Conservation (phyloP, 23 tunicate species). For the Ciona savignyi region DNA sequence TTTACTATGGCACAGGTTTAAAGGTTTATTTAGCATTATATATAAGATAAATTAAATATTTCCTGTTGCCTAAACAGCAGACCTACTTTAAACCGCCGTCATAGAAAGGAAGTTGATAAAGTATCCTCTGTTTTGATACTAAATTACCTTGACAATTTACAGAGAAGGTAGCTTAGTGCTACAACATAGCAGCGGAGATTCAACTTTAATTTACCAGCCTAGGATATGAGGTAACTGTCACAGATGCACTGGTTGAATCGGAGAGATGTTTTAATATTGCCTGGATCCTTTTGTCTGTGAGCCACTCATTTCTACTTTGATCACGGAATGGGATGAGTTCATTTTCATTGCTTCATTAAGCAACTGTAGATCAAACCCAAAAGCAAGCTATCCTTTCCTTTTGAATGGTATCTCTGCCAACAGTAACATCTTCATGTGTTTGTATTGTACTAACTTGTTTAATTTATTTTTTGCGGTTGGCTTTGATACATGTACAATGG, state of each 20-base stretch:
- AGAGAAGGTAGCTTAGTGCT: not conserved
- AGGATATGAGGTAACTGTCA: not conserved
- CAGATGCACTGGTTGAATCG: not conserved
- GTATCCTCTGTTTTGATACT: not conserved
- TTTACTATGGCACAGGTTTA: no score
- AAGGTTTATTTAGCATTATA: no score
- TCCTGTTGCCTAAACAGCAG: no score
- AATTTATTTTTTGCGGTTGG: conserved; percentile 84
- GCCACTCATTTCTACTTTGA: not conserved
- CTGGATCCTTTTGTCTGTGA: not conserved
- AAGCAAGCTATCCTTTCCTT: not conserved
- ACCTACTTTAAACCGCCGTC: no score
- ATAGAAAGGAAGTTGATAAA: no score
- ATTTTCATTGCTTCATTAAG: not conserved
- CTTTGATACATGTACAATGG: conserved; percentile 50
- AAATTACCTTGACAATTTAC: not conserved
- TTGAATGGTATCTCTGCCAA: conserved; percentile 1
- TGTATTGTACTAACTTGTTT: conserved; percentile 91
- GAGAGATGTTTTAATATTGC: not conserved
- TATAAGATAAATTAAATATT: no score
- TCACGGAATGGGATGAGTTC: conserved; percentile 1
- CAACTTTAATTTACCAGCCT: not conserved
- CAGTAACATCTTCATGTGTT: conserved; percentile 48
- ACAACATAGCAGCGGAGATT: not conserved
- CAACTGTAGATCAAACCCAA: conserved; percentile 1